Base-by-base conservation (phyloP, 2,888 invertebrate genomes). In the Harpalus rufipes region DNA sequence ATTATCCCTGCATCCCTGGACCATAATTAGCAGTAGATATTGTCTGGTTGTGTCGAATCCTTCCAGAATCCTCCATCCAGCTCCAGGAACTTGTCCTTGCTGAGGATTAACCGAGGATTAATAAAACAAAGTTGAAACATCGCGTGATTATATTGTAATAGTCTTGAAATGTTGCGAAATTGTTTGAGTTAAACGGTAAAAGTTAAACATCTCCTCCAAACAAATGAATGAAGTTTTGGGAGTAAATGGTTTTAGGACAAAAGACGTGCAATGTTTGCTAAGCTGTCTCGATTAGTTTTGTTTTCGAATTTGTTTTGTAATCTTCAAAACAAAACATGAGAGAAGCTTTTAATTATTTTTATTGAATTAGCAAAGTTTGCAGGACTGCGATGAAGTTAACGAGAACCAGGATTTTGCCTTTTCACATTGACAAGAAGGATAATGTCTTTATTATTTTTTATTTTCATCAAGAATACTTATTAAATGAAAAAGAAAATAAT, bases 71-170 rank as follows among this genome's bases (percentile, higher is more conserved):
- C 44, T 44, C 32, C 12, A 25, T 63, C 25, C 14, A 74, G 21
- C 68, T 68, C 68, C 7, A 68, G n/a, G 41, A 68, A 68, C 25
- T 68, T 68, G 72, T 74, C 72, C 41, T 7, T 16, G 72, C 21
- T 41, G 44, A 18, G 8, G 72, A 44, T 44, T 41, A 44, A 74
- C 10, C 72, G 18, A 41, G 72, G 44, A 74, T 74, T 74, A 74
- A 74, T 74, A 74, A 74, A 74, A 74, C 72, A 74, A 74, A 74
- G 72, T 74, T 74, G 41, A 74, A 74, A 74, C 72, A 74, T 44
- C 41, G 72, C 72, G 72, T 74, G 72, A 74, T 74, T 74, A 74
- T 74, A 41, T 74, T 74, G 72, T 74, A 44, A 68, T 68, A 41
- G 68, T 68, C 68, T 68, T 41, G 68, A 41, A 65, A 68, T 68